Conservation (phyloP, 2,888 invertebrate genomes). For the Megamerina dolium region DNA sequence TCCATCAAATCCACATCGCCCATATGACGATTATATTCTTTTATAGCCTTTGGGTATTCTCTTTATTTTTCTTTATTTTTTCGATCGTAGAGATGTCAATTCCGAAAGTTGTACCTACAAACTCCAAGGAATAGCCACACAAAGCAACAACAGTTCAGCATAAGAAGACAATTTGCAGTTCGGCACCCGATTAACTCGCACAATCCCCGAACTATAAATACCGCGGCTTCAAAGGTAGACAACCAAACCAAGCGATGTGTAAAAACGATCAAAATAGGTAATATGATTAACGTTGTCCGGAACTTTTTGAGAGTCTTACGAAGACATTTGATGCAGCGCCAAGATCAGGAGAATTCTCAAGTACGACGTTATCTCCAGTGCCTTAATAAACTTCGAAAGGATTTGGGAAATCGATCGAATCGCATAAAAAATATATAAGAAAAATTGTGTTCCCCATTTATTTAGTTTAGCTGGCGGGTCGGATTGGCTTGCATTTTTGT, state of each 20-base stretch:
- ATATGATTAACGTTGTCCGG: constrained; percentile 4
- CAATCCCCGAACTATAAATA: constrained; percentile 11
- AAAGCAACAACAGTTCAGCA: background rate
- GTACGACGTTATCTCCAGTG: constrained; percentile 9
- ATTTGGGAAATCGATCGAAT: too few relatives aligned
- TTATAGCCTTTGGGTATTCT: constrained; percentile 7
- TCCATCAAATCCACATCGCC: constrained; percentile 13
- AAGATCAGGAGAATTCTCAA: constrained; percentile 3
- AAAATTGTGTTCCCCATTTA: too few relatives aligned
- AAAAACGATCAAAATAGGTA: constrained; percentile 11
- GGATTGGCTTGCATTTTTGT: too few relatives aligned
- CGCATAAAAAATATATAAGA: too few relatives aligned
- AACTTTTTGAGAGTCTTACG: constrained; percentile 3
- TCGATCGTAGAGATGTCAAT: too few relatives aligned
- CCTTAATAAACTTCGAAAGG: constrained; percentile 10
- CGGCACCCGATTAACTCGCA: constrained; percentile 7
- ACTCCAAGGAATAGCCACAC: constrained; percentile 5
- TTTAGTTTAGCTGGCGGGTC: too few relatives aligned
- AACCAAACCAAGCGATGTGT: constrained; percentile 10
- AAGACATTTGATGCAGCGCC: constrained; percentile 6
- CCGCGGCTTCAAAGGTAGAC: constrained; percentile 6
- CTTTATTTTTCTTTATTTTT: too few relatives aligned
- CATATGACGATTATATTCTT: constrained; percentile 10
- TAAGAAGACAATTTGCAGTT: constrained; percentile 7
- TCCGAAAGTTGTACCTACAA: constrained; percentile 7